phyloP scores from a whole-genome alignment of 2,113 vertebrate genomes.

The Chrysochloris asiatica region DNA sequence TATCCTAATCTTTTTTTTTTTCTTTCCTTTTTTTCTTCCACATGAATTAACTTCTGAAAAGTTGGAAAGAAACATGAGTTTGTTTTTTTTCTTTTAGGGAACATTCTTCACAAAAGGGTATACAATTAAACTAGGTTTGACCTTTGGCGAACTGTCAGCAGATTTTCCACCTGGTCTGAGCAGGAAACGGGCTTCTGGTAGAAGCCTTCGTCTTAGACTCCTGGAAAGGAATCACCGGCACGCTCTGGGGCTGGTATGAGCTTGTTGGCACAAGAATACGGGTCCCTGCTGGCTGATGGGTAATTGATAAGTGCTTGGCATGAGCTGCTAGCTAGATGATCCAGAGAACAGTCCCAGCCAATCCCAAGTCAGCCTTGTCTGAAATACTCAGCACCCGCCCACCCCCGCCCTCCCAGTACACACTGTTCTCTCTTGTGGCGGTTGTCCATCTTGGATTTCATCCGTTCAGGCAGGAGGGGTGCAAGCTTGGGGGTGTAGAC shows the following conservation, averaged over 20 bases:
- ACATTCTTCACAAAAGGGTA: constrained; percentile 81
- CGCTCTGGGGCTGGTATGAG: constrained; percentile 54
- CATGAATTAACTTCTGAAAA: constrained; percentile 82
- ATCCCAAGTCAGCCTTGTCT: constrained; percentile 71
- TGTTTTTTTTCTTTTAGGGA: constrained; percentile 36
- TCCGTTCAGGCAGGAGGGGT: constrained; percentile 28
- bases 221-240: constrained; percentile 49
- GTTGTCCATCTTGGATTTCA: constrained; percentile 81
- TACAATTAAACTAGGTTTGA: constrained; percentile 83
- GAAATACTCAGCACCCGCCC: constrained; percentile 67
- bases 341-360: constrained; percentile 70
- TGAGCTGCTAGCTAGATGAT: constrained; percentile 70
- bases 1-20: constrained; percentile 82
- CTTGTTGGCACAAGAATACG: constrained; percentile 75
- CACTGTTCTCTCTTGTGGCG: constrained; percentile 79
- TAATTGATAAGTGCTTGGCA: constrained; percentile 77
- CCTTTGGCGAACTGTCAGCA: constrained; percentile 72
- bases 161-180: constrained; percentile 82
- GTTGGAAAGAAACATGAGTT: constrained; percentile 77
- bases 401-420: constrained; percentile 76
- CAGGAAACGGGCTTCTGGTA: constrained; percentile 77
- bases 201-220: constrained; percentile 44
- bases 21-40: constrained; percentile 77
- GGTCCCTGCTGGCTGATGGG: constrained; percentile 69
- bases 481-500: background rate